Percentiles rank a stretch among this genome's conserved stretches.
These are phyloP conservation scores for Ploceus nigricollis DNA, from an alignment of 2,113 vertebrate genomes.

Conservation along the genomic window DNA sequence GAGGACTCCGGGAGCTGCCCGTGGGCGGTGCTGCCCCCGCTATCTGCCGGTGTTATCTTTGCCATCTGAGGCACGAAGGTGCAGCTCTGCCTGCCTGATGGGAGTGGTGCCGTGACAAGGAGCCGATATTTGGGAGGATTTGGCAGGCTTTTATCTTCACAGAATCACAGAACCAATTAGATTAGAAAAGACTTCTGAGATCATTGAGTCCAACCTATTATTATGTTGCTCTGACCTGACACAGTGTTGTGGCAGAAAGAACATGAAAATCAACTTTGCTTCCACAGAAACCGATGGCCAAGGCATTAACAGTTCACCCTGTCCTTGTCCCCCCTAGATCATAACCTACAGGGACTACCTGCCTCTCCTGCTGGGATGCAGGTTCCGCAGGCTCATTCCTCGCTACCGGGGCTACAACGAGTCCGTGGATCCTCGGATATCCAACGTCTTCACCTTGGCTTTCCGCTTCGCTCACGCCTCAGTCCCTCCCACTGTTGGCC, in stretches of 20 bases:
- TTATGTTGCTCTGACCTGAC: background rate
- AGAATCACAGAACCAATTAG: background rate
- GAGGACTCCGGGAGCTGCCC: background rate
- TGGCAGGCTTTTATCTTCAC: background rate
- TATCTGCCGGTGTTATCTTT: background rate
- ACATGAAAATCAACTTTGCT: background rate
- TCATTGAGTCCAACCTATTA: background rate
- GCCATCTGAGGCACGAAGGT: background rate
- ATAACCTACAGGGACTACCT: conserved; percentile 87
- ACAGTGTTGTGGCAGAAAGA: background rate
- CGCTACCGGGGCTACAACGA: conserved; percentile 72
- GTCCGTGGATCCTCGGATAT: conserved; percentile 78
- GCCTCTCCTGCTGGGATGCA: conserved; percentile 70
- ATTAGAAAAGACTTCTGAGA: background rate
- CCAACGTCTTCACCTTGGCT: conserved; percentile 86
- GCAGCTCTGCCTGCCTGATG: background rate
- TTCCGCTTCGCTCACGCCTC: conserved; percentile 87
- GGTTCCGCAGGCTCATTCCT: conserved; percentile 61
- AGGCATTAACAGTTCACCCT: background rate
- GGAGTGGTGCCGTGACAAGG: background rate
- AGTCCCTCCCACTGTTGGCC: conserved; percentile 77
- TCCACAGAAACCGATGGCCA: background rate
- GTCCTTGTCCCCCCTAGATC: conserved; percentile 63
- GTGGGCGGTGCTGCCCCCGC: background rate
- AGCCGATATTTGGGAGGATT: background rate